These are phyloP conservation scores for Drosophila anomalata DNA, from an alignment of 2,888 invertebrate species.

Conservation along the genomic window DNA sequence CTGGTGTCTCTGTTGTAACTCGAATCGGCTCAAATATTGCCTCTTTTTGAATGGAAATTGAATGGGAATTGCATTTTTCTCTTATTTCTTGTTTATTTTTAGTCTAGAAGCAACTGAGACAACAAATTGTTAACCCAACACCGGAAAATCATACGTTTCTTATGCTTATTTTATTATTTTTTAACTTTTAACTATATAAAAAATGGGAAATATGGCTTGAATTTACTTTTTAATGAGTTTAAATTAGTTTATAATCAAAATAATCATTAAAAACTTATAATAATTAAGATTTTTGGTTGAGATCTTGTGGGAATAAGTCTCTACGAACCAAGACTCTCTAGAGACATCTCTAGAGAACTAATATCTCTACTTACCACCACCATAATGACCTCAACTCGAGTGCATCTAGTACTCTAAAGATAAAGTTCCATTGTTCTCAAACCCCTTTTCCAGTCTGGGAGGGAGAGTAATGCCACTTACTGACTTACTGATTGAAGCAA, in stretches of 20 bases:
- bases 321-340: too few relatives aligned
- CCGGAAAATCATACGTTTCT: constrained; percentile 1
- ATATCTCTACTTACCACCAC: too few relatives aligned
- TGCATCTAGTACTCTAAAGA: constrained; percentile 17
- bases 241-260: too few relatives aligned
- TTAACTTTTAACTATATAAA: too few relatives aligned
- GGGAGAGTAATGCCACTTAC: constrained; percentile 1
- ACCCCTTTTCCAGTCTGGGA: constrained; percentile 7
- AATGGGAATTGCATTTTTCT: constrained; percentile 9
- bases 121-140: constrained; percentile 6
- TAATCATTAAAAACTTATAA: too few relatives aligned
- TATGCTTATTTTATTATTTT: too few relatives aligned
- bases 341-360: too few relatives aligned
- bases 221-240: too few relatives aligned
- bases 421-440: constrained; percentile 38
- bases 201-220: too few relatives aligned
- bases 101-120: constrained; percentile 5
- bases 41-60: constrained; percentile 9
- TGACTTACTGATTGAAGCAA: constrained; percentile 22
- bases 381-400: constrained; percentile 5
- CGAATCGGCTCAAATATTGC: constrained; percentile 33
- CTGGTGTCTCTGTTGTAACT: constrained; percentile 37
- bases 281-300: too few relatives aligned
- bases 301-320: too few relatives aligned
- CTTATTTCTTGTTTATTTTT: background rate